These are phyloP conservation scores for Pogonus chalceus DNA, from an alignment of 1,140 invertebrate species.

Conservation along the genomic window DNA sequence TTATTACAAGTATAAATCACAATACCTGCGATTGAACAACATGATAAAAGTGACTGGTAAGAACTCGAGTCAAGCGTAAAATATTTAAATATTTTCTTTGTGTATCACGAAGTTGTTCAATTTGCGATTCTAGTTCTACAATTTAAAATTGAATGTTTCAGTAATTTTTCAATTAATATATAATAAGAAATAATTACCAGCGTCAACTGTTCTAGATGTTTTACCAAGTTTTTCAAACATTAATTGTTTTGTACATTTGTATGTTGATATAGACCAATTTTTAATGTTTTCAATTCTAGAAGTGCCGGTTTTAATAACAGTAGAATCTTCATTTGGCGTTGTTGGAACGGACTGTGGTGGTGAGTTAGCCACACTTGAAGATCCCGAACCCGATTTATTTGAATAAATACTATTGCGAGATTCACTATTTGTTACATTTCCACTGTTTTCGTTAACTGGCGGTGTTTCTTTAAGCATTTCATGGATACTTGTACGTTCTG, in stretches of 20 bases:
- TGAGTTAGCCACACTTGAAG: conserved; percentile 28
- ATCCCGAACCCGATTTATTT: conserved; percentile 21
- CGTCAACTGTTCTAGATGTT: conserved; percentile 81
- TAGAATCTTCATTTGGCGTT: conserved; percentile 48
- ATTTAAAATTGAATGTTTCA: conserved; percentile 8
- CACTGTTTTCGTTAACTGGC: conserved; percentile 64
- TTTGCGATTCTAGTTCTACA: conserved; percentile 81
- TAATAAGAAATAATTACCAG: conserved; percentile 54
- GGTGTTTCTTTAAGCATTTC: conserved; percentile 81
- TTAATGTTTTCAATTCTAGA: conserved; percentile 83
- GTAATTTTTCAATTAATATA: too few species aligned
- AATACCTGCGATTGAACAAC: conserved; percentile 73
- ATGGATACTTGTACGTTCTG: conserved; percentile 55
- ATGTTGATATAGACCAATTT: conserved; percentile 94
- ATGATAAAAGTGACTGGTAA: conserved; percentile 79
- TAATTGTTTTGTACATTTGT: conserved; percentile 91
- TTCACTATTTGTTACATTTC: conserved; percentile 51
- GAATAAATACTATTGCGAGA: conserved; percentile 37
- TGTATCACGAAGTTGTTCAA: conserved; percentile 85
- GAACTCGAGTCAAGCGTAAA: conserved; percentile 68
- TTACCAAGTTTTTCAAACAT: conserved; percentile 93
- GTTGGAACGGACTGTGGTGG: conserved; percentile 33
- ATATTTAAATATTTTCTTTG: conserved; percentile 88
- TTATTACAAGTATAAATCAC: conserved; percentile 8
- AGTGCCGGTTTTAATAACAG: conserved; percentile 48